A percentile compares a stretch with the other conserved stretches of the same genome.
Evolutionary conservation across 2,888 invertebrate genomes (phyloP).

Genomic region (Conomelus anceps): DNA sequence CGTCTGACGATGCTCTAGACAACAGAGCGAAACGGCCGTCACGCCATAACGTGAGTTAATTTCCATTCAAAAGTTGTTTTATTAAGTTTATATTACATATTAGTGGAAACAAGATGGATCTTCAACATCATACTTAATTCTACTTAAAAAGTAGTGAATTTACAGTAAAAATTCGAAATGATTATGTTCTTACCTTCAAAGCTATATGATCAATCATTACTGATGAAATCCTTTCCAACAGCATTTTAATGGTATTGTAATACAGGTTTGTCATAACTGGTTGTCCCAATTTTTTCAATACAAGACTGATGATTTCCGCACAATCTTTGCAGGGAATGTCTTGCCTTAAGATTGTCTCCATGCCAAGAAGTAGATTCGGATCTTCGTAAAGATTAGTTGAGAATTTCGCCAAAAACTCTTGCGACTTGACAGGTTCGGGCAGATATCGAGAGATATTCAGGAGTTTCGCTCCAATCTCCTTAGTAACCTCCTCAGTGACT

Average conservation of each 20-base stretch:
- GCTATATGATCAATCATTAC: conserved; percentile 93
- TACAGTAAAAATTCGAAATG: neutral
- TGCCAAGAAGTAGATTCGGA: conserved; percentile 42
- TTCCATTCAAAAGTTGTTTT: too few species aligned
- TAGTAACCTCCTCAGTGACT: conserved; percentile 59
- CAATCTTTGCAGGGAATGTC: conserved; percentile 92
- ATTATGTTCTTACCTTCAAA: conserved; percentile 52
- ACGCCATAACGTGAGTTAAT: too few species aligned
- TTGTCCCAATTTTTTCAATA: conserved; percentile 83
- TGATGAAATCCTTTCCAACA: conserved; percentile 88
- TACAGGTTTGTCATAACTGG: conserved; percentile 92
- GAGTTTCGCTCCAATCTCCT: conserved; percentile 53
- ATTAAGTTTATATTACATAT: too few species aligned
- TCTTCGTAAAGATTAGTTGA: conserved; percentile 68
- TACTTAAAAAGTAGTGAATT: neutral
- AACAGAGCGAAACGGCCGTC: too few species aligned
- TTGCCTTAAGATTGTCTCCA: conserved; percentile 81
- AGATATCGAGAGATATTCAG: conserved; percentile 55
- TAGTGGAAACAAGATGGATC: neutral
- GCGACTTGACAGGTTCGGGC: conserved; percentile 87
- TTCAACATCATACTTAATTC: neutral
- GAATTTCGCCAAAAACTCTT: conserved; percentile 79
- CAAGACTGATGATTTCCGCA: conserved; percentile 71
- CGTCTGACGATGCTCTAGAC: too few species aligned
- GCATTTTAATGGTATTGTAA: conserved; percentile 92